Base-by-base conservation (phyloP, 2,113 vertebrate genomes). In the Channa argus region DNA sequence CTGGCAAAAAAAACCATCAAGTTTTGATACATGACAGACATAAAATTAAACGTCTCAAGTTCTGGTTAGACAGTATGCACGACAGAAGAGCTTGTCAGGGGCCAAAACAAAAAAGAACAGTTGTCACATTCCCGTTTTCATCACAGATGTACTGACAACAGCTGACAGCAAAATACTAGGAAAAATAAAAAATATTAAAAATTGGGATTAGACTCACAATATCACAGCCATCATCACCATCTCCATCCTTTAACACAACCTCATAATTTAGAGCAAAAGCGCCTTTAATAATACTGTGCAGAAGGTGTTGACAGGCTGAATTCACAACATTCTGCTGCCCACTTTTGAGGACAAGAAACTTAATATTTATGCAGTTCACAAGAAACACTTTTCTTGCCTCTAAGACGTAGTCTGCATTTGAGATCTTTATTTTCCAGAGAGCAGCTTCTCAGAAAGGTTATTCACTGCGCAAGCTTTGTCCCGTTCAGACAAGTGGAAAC, bases 61-160 rank as follows among this genome's bases (percentile, higher is more conserved):
- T 63, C 63, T 61, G 41, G 37, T 74, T 33, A 70, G 50, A 74
- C 69, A 55, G 72, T 55, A 56, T 41, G 53, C 24, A 49, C n/a
- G 71, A 74, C 61, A 75, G 41, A 64, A 59, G 8, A 73, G 63
- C 62, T 84, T 2, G 9, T 72, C 68, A 54, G 38, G 41, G 49
- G 76, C 60, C 34, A 44, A 77, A 78, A 71, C 37, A 66, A 56
- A 73, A 24, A 63, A 71, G 71, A 77, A 74, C 49, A 79, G 45
- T 63, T 78, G 71, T 56, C 74, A 43, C 54, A 78, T 64, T 65
- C 12, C 8, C 46, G 24, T 66, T 78, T 66, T 85, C 67, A 67
- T 65, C 74, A 46, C 59, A 54, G 60, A 58, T 5, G 24, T 76
- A 33, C 55, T 43, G 77, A 71, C 74, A 71, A 59, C 24, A 54